A percentile compares a stretch with the other conserved stretches of the same genome.
Evolutionary conservation across 2,113 vertebrate genomes (phyloP).

Genomic region (Hirundichthys speculiger): DNA sequence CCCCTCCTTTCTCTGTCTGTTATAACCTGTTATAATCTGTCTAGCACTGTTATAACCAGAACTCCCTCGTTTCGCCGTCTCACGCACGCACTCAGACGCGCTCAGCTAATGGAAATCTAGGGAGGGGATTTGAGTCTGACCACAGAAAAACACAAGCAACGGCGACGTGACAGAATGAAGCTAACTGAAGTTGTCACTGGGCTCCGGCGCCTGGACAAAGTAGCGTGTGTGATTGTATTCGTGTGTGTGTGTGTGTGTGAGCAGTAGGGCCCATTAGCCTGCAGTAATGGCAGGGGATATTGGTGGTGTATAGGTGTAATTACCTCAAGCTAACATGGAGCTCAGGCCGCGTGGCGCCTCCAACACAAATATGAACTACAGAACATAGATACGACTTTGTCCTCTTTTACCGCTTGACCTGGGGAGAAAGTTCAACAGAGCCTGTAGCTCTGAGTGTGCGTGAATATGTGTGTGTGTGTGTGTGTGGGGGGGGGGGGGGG

Average conservation of each 20-base stretch:
- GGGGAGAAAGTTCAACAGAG: slow-evolving; percentile 58
- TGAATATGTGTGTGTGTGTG: too few relatives aligned
- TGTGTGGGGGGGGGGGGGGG: slow-evolving; percentile 21
- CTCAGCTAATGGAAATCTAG: slow-evolving; percentile 23
- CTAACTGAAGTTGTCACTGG: slow-evolving; percentile 75
- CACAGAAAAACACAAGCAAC: slow-evolving; percentile 65
- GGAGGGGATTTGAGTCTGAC: slow-evolving; percentile 40
- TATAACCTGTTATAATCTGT: too few relatives aligned
- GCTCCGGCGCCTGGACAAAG: slow-evolving; percentile 66
- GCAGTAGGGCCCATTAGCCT: slow-evolving; percentile 70
- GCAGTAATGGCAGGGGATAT: slow-evolving; percentile 79
- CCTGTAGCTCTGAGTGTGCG: slow-evolving; percentile 27
- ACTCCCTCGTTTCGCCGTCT: slow-evolving; percentile 36
- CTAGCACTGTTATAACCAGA: slow-evolving; percentile 41
- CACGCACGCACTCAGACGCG: slow-evolving; percentile 25
- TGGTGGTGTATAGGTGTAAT: slow-evolving; percentile 78
- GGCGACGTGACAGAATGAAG: slow-evolving; percentile 66
- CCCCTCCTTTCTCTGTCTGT: too few relatives aligned
- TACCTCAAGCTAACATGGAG: slow-evolving; percentile 73
- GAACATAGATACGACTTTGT: slow-evolving; percentile 79
- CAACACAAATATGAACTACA: slow-evolving; percentile 73
- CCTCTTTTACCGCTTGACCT: slow-evolving; percentile 64
- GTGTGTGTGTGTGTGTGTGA: slow-evolving; percentile 34
- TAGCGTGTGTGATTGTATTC: slow-evolving; percentile 60
- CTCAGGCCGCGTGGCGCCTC: slow-evolving; percentile 72